Base-by-base conservation (phyloP, 1,140 invertebrate genomes). In the Dreissena rostriformis region DNA sequence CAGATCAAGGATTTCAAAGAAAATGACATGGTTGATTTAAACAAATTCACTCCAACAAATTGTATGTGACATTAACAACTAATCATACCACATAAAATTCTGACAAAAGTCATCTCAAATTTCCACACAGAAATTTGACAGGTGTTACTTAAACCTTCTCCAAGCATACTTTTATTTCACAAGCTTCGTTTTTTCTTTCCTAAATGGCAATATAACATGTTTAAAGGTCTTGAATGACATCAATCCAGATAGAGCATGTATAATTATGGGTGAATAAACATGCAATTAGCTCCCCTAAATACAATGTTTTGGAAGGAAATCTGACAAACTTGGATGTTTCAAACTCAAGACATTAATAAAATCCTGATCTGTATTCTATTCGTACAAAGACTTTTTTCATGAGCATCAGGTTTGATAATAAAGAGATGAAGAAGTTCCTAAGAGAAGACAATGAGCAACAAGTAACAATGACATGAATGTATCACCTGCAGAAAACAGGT, bases 191-290 rank as follows among this genome's bases (percentile, higher is more conserved):
- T n/a, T 39, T 61, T 61, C 57, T 61, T 61, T 61, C 22, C 12
- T n/a, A 61, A 24, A 19, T n/a, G 57, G 22, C 57, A 61, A 61
- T 61, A n/a, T 61, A 61, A 24, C 57, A n/a, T n/a, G 22, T 24
- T 6, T n/a, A 61, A 61, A 61, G 11, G 12, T 2, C 57, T 61
- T 61, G 22, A 61, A 61, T 61, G 51, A 53, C 77, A 79, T 53
- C 22, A 79, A 28, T 67, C 77, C 17, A 26, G 49, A 28, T 14
- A 70, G 77, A 65, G 70, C 28, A 51, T 53, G 65, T 79, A 61
- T 79, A 79, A 79, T 79, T 79, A 79, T 14, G 74, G 77, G 11
- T 79, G 77, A 79, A 70, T 49, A 70, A 79, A 79, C 77, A 79
- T 79, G 68, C 70, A 79, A 79, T 79, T 79, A 79, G 70, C 52